Base-by-base conservation (phyloP, 2,113 vertebrate genomes). In the Alaudala cheleensis region DNA sequence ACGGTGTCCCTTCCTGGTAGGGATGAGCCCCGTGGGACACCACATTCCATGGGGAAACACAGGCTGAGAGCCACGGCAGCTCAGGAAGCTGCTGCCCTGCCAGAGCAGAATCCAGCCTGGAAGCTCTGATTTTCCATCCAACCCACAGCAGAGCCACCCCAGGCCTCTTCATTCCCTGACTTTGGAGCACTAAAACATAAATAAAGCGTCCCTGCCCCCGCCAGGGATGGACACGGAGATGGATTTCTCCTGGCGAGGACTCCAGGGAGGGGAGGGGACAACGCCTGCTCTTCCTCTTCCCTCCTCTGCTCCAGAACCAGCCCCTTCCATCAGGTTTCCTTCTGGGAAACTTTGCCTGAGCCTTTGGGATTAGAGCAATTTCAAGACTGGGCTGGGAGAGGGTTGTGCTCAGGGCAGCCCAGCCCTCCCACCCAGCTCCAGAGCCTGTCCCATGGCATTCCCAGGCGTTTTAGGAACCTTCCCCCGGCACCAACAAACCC, bases 211-310 rank as follows among this genome's bases (percentile, higher is more conserved):
- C 54, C 20, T 2, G 62, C 8, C 62, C 31, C 54, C 0, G 3
- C 60, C 4, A 19, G 44, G 81, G 92, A 78, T 19, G 64, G 49
- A 29, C 12, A 4, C 61, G 14, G 88, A 42, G 58, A 62, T 23
- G 65, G 93, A 87, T 79, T 67, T 49, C 2, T 18, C 54, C 81
- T 66, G 95, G 76, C 80, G 40, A 31, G 34, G 78, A 73, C 61
- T 91, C 65, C 78, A 21, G 90, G 2, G n/a, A 96, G 81, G 84
- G 92, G 77, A 95, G 89, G 73, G 65, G 62, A 31, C n/a, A 9
- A 53, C 0, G 33, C 56, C 71, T 80, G 84, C 54, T 44, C 56
- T 90, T 77, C 91, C 56, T 64, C 64, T 84, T 88, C 82, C 82
- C 89, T 80, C 69, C 61, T 6, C 70, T 45, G 66, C 53, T 33